A percentile compares a stretch with the other conserved stretches of the same genome.
phyloP scores from a whole-genome alignment of 2,797 vertebrate genomes.

The Sebastes hopkinsi region DNA sequence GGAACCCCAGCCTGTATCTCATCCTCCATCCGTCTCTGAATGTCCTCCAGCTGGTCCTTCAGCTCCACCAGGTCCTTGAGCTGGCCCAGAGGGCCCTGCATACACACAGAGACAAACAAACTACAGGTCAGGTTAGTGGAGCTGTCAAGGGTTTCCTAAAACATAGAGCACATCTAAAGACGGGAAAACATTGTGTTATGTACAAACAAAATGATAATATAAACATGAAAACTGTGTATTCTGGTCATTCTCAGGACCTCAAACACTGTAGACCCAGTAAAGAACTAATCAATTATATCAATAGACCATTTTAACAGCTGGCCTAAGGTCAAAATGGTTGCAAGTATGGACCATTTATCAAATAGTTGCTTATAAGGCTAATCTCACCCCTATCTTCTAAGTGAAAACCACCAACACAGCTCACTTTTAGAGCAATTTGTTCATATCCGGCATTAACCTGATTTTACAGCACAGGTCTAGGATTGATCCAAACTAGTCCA shows the following conservation, averaged over 20 bases:
- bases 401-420: neutral
- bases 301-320: neutral
- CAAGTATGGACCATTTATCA: neutral
- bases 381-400: neutral
- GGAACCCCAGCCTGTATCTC: slow-evolving; percentile 90
- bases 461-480: neutral
- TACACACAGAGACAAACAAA: neutral
- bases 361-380: neutral
- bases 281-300: neutral
- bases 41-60: slow-evolving; percentile 90
- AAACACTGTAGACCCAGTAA: neutral
- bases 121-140: neutral
- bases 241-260: neutral
- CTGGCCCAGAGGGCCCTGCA: slow-evolving; percentile 85
- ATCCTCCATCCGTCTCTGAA: slow-evolving; percentile 89
- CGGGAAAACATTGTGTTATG: neutral
- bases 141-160: neutral
- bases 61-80: slow-evolving; percentile 92
- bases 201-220: neutral
- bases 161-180: neutral
- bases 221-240: neutral
- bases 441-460: neutral
- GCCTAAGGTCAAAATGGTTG: neutral
- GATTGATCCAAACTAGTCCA: neutral
- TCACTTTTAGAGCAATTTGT: neutral